Evolutionary conservation across 2,797 vertebrate species (phyloP).

Genomic region (Setipinna tenuifilis): DNA sequence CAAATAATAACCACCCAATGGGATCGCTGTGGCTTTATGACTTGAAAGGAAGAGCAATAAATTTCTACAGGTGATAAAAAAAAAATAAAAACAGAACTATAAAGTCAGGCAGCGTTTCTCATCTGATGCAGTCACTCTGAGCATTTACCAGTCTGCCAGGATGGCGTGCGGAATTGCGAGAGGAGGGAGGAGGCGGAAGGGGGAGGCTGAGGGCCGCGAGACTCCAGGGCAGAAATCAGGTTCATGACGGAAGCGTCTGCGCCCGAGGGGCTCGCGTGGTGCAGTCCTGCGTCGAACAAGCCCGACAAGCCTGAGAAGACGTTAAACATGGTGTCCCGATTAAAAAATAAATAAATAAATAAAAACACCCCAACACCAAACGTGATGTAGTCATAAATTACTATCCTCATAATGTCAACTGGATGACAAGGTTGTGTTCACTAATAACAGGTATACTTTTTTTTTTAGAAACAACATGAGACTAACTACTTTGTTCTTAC

Average conservation of each 20-base stretch:
- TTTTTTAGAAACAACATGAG: too few species aligned
- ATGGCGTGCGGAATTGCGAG: constrained; percentile 94
- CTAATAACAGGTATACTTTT: too few species aligned
- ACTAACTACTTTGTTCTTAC: too few species aligned
- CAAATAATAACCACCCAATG: not conserved
- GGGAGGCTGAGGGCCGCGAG: constrained; percentile 89
- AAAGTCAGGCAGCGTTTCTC: constrained; percentile 41
- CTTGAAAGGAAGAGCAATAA: not conserved
- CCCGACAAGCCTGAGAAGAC: constrained; percentile 83
- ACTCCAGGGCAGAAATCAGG: constrained; percentile 94
- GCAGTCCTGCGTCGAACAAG: constrained; percentile 92
- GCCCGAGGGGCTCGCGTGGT: constrained; percentile 89
- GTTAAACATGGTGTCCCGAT: too few species aligned
- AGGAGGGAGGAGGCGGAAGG: constrained; percentile 93
- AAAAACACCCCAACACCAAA: too few species aligned
- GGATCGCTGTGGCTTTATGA: not conserved
- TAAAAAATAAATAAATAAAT: too few species aligned
- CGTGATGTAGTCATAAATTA: too few species aligned
- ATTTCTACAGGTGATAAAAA: not conserved
- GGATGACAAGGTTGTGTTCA: too few species aligned
- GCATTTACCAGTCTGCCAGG: constrained; percentile 92
- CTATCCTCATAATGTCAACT: not conserved
- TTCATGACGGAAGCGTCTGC: constrained; percentile 96
- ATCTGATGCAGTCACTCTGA: not conserved
- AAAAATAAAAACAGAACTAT: constrained; percentile 9